A percentile compares a stretch with the other conserved stretches of the same genome.
phyloP scores from a whole-genome alignment of 2,113 vertebrate genomes.

The Nestor notabilis region DNA sequence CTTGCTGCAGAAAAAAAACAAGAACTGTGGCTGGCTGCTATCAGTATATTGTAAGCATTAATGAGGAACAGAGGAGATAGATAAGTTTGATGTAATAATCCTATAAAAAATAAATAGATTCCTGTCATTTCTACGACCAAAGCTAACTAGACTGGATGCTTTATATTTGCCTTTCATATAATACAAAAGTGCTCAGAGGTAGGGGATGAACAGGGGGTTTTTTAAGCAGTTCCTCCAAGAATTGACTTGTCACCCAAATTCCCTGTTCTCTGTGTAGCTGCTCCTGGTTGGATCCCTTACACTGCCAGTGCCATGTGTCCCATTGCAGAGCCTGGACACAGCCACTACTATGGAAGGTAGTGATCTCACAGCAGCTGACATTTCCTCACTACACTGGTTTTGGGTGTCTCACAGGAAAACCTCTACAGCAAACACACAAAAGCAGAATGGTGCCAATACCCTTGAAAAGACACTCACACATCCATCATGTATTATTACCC shows the following conservation, averaged over 20 bases:
- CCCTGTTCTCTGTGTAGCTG: not conserved
- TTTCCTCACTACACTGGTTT: not conserved
- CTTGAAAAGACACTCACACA: not conserved
- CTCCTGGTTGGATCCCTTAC: not conserved
- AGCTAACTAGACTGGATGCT: not conserved
- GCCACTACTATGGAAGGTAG: not conserved
- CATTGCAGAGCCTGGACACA: not conserved
- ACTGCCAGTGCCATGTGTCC: not conserved
- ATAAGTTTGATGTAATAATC: not conserved
- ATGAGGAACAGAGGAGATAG: not conserved
- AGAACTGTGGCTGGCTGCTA: not conserved
- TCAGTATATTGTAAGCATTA: not conserved
- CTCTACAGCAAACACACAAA: not conserved
- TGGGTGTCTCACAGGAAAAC: not conserved
- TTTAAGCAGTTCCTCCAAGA: not conserved
- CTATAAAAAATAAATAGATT: not conserved
- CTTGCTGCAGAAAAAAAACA: not conserved
- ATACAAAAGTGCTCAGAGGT: not conserved
- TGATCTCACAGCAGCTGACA: fast-evolving
- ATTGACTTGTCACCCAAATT: not conserved
- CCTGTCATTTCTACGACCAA: not conserved
- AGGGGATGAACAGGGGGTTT: not conserved
- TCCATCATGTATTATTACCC: not conserved
- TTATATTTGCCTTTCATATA: not conserved
- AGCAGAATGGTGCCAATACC: not conserved